These are phyloP conservation scores for Zhuqinia jingwanae DNA, from an alignment of 2,888 invertebrate genomes.

Conservation along the genomic window DNA sequence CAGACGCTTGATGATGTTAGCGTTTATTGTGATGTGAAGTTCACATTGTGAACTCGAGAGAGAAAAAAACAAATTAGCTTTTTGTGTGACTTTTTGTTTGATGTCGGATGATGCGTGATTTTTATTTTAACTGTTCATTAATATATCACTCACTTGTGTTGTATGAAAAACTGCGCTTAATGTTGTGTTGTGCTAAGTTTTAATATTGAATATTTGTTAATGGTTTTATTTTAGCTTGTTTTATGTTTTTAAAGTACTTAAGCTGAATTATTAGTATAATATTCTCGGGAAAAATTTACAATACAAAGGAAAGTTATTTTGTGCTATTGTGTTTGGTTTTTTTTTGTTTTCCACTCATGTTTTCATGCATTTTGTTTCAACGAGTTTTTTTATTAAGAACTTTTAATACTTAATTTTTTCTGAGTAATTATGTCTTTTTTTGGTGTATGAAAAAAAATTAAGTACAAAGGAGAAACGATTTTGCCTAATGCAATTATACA, in stretches of 20 bases:
- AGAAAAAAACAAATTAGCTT: constrained; percentile 22
- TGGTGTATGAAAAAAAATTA: too few relatives aligned
- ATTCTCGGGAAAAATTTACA: too few relatives aligned
- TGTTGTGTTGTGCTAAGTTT: background rate
- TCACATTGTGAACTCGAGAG: too few relatives aligned
- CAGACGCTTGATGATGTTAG: background rate
- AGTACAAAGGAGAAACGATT: too few relatives aligned
- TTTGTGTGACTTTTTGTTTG: constrained; percentile 17
- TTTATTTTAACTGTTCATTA: constrained; percentile 37
- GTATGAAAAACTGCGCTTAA: too few relatives aligned
- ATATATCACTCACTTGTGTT: background rate
- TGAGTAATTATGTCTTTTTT: background rate
- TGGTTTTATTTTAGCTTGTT: constrained; percentile 22
- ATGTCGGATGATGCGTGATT: constrained; percentile 21
- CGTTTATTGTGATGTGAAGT: background rate
- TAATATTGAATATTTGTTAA: constrained; percentile 19
- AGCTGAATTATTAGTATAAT: too few relatives aligned
- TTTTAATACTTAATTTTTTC: background rate
- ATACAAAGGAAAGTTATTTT: background rate
- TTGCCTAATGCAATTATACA: background rate
- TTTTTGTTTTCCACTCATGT: background rate
- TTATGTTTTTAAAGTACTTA: too few relatives aligned
- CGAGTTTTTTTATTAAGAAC: background rate
- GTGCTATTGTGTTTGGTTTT: constrained; percentile 20
- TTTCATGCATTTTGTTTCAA: background rate